Evolutionary conservation across 1,140 invertebrate species (phyloP), one percentile per base, ranked within the genome.

Genomic region (Drosophila punjabiensis): DNA sequence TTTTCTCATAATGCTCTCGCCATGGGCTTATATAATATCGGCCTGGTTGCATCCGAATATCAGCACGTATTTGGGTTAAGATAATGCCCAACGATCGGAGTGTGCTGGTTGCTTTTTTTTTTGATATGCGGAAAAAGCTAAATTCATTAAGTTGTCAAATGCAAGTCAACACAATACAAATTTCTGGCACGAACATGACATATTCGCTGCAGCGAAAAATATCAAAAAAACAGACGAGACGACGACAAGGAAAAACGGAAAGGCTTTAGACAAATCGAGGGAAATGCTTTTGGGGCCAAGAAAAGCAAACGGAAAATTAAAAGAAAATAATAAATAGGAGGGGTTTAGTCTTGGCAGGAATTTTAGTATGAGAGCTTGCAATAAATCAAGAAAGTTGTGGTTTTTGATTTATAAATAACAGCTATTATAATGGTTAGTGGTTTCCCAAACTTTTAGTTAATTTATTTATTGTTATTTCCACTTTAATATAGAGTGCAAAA

Each of bases 91-190:
- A 28, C 50, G 68, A 70, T 73, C 45, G 39, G 48, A 69, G 50
- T 53, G 59, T 61, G 63, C 35, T 58, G 53, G 8, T 20, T 50
- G 32, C n/a, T 18, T 18, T 18, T 7, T 50, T 9, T 18, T 18
- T 7, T 50, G 9, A 20, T 43, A 16, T 60, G 52, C 35, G 35
- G 47, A 56, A 67, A 67, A 63, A 47, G 45, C 37, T 71, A 89
- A 92, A 90, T 92, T 91, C 89, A 91, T 89, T 91, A 91, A 91
- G 82, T 89, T 91, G 89, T 91, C 89, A 92, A 92, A 82, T 89
- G 82, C 89, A 92, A 85, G 85, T 92, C 90, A 92, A 89, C 89
- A 86, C 90, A 89, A 82, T 90, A 85, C 43, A 76, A 76, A 61
- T 43, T 75, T 81, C 60, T 81, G 85, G 86, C 89, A 79, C 58